Conservation (phyloP, 2,888 invertebrate genomes). For the Diarsia dahlii region DNA sequence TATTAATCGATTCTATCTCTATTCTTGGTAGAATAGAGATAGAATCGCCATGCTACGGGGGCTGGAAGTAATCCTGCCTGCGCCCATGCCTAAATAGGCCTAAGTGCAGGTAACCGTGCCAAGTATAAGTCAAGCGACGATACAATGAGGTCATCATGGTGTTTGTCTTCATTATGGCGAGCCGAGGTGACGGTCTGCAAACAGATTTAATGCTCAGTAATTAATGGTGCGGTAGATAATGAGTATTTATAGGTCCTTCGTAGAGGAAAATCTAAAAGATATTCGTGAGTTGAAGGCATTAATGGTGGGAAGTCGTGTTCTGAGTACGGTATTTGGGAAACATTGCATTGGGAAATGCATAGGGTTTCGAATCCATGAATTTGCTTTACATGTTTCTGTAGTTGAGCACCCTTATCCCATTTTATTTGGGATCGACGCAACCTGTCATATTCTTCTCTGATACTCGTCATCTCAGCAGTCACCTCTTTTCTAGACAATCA, state of each 20-base stretch:
- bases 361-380: neutral
- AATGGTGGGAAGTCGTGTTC: neutral
- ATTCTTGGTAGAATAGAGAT: too few relatives aligned
- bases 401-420: neutral
- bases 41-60: too few relatives aligned
- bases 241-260: slow-evolving; percentile 27
- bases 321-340: neutral
- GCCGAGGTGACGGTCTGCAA: slow-evolving; percentile 58
- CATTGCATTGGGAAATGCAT: neutral
- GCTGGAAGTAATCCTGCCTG: too few relatives aligned
- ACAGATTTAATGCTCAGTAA: slow-evolving; percentile 62
- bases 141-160: slow-evolving; percentile 68
- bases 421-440: too few relatives aligned
- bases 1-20: too few relatives aligned
- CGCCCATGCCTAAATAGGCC: too few relatives aligned
- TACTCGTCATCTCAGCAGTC: too few relatives aligned
- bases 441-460: too few relatives aligned
- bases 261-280: slow-evolving; percentile 1
- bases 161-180: slow-evolving; percentile 53
- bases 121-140: slow-evolving; percentile 37
- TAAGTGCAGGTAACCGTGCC: slow-evolving; percentile 20
- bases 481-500: too few relatives aligned
- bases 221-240: slow-evolving; percentile 54
- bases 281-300: slow-evolving; percentile 15
- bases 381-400: neutral